Percentiles rank a stretch among this genome's conserved stretches.
These are phyloP conservation scores for Chiroxiphia lanceolata DNA, from an alignment of 2,797 vertebrate species.

Conservation along the genomic window DNA sequence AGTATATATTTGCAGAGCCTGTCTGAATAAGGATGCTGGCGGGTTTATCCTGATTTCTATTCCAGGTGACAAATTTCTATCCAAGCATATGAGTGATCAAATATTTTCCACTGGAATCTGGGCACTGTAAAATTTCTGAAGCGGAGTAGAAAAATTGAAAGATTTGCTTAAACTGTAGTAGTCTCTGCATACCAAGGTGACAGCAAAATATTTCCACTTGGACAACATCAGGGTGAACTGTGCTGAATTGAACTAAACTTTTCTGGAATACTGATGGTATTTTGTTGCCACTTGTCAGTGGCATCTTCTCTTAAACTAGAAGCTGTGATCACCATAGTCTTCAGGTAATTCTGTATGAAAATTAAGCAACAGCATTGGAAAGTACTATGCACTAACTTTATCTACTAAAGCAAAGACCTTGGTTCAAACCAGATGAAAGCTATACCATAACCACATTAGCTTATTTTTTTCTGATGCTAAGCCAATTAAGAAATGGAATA, in stretches of 20 bases:
- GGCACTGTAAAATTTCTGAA: constrained; percentile 79
- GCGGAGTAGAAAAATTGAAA: constrained; percentile 71
- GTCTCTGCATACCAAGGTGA: constrained; percentile 67
- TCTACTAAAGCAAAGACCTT: constrained; percentile 32
- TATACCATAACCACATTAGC: constrained; percentile 46
- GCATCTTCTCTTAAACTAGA: background rate
- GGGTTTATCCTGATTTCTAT: constrained; percentile 77
- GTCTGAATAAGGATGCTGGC: constrained; percentile 80
- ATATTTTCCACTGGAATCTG: constrained; percentile 83
- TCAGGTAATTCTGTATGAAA: constrained; percentile 21
- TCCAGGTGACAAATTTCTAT: constrained; percentile 81
- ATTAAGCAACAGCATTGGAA: background rate
- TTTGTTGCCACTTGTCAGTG: constrained; percentile 27
- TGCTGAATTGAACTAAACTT: constrained; percentile 30
- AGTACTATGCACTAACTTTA: background rate
- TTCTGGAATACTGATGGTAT: background rate
- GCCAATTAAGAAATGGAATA: constrained; percentile 63
- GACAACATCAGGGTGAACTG: constrained; percentile 21
- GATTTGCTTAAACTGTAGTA: constrained; percentile 73
- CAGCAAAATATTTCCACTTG: constrained; percentile 76
- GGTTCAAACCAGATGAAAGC: constrained; percentile 40
- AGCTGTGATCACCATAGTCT: background rate
- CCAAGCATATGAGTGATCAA: constrained; percentile 78
- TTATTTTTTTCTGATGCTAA: constrained; percentile 40
- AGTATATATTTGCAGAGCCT: constrained; percentile 78